Conservation (phyloP, 2,797 vertebrate species). For the Ciconia nigra region DNA sequence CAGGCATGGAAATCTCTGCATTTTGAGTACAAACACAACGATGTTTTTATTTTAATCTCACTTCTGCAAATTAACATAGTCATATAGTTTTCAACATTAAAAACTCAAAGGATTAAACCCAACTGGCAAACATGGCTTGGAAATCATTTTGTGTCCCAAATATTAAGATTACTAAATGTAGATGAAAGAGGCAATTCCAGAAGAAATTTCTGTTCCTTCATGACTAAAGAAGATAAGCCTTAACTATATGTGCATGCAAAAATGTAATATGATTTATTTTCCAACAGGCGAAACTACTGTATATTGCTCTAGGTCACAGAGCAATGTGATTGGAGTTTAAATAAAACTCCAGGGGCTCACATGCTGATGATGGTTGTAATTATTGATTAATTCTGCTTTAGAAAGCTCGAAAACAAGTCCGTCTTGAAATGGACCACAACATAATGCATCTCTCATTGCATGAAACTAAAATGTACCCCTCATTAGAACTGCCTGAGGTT, state of each 20-base stretch:
- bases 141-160: conserved; percentile 3
- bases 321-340: not conserved
- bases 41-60: conserved; percentile 43
- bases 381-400: conserved; percentile 41
- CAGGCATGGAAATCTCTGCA: conserved; percentile 2
- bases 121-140: not conserved
- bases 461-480: not conserved
- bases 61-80: conserved; percentile 36
- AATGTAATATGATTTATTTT: conserved; percentile 44
- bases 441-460: not conserved
- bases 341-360: not conserved
- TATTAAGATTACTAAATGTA: not conserved
- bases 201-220: conserved; percentile 32
- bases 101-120: conserved; percentile 41
- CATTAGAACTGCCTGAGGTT: not conserved
- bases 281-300: not conserved
- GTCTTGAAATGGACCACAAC: not conserved
- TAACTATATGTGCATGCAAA: not conserved
- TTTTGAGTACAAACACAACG: conserved; percentile 10
- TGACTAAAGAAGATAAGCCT: conserved; percentile 38
- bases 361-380: conserved; percentile 4
- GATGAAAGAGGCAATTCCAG: conserved; percentile 56
- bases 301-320: not conserved
- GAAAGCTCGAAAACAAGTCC: not conserved
- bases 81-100: conserved; percentile 2